Evolutionary conservation across 2,797 vertebrate species (phyloP), one percentile per base, ranked within the genome.

Genomic region (Galago senegalensis): DNA sequence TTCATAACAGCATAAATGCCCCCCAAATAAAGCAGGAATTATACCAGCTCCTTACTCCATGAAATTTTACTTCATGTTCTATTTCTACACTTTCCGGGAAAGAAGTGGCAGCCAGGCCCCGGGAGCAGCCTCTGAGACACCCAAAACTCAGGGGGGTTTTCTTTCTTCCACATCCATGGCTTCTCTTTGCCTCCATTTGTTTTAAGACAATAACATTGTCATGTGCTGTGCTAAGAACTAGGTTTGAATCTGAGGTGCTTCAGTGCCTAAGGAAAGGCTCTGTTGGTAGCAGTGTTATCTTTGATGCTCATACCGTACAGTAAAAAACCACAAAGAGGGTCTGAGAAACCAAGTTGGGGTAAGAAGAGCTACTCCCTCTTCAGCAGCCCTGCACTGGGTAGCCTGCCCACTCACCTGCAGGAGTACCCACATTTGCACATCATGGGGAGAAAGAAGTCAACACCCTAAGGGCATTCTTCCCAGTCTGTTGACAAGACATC

Each of bases 1-100:
- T 76, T 90, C 34, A 82, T 18, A 94, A 76, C 40, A 81, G 23
- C 49, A 49, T 53, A 77, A 93, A 85, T 77, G 72, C 31, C 11
- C 1, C 67, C 40, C 18, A 89, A 81, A 72, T 27, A 89, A 89
- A 84, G 20, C 13, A 83, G 31, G 17, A 63, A 95, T 82, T 37
- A 87, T 0, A 7, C 23, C 12, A 63, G 40, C 12, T 72, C 17
- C 46, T 79, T 77, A 86, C 5, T 37, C 21, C 11, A 65, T 43
- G 79, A n/a, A 75, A 65, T 75, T 87, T 79, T 18, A 85, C 43
- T 63, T 72, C n/a, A 9, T 23, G 7, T 2, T 40, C 20, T 85
- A 85, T 76, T 91, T 49, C 40, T 53, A 58, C 2, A 43, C 7
- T n/a, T 58, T 12, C 5, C 76, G 29, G 56, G 40, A 91, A 95